phyloP scores from a whole-genome alignment of 2,888 invertebrate species.

The Oscheius sp. region DNA sequence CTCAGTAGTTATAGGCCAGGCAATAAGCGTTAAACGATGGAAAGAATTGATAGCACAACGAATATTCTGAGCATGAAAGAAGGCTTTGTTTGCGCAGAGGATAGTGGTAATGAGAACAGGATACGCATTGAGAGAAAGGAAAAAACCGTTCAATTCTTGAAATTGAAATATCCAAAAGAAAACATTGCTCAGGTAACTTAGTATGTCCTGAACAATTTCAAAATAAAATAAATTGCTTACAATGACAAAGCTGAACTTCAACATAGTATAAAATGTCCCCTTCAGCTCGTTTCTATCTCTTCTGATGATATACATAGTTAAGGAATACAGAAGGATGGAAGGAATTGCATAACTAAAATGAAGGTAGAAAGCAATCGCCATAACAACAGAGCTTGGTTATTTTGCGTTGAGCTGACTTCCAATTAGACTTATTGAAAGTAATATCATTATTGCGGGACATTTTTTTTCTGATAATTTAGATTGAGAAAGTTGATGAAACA shows the following conservation, averaged over 20 bases:
- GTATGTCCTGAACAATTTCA: slow-evolving; percentile 6
- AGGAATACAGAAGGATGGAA: slow-evolving; percentile 3
- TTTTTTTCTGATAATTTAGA: too few relatives aligned
- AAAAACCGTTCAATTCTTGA: neutral
- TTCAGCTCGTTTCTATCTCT: slow-evolving; percentile 9
- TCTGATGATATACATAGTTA: neutral
- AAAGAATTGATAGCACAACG: neutral
- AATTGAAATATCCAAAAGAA: slow-evolving; percentile 3
- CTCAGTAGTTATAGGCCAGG: slow-evolving; percentile 5
- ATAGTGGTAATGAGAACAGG: neutral
- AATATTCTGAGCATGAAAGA: slow-evolving; percentile 13
- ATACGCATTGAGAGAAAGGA: neutral
- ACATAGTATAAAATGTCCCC: slow-evolving; percentile 6
- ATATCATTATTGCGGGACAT: too few relatives aligned
- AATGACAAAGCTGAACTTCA: slow-evolving; percentile 13
- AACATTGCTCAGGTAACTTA: slow-evolving; percentile 2
- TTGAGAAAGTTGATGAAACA: too few relatives aligned
- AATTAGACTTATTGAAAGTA: too few relatives aligned
- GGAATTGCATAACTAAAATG: slow-evolving; percentile 8
- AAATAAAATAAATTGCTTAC: neutral
- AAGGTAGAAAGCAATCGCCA: slow-evolving; percentile 8
- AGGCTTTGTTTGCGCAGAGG: neutral
- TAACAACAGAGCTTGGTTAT: too few relatives aligned
- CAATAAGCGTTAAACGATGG: neutral
- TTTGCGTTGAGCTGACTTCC: too few relatives aligned